A percentile compares a stretch with the other conserved stretches of the same genome.
These are phyloP conservation scores for Odocoileus virginianus DNA, from an alignment of 2,113 vertebrate genomes.

Conservation along the genomic window DNA sequence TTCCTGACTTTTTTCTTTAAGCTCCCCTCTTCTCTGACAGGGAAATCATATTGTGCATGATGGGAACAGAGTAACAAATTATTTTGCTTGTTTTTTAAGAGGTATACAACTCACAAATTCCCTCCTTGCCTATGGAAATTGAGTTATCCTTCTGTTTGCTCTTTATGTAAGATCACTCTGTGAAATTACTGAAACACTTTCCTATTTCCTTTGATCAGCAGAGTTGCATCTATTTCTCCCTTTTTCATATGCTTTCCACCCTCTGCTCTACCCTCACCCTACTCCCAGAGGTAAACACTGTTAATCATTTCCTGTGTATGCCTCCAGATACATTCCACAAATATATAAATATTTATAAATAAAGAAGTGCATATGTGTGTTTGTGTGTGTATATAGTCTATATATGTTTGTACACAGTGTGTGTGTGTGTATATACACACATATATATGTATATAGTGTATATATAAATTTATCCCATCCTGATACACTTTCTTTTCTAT, in stretches of 20 bases:
- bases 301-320: constrained; percentile 43
- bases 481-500: neutral
- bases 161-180: neutral
- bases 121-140: neutral
- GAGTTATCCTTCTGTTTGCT: neutral
- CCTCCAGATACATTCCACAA: constrained; percentile 1
- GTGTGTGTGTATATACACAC: neutral
- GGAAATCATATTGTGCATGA: neutral
- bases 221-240: neutral
- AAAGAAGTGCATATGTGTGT: constrained; percentile 21
- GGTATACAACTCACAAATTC: neutral
- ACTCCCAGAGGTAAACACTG: constrained; percentile 5
- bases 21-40: neutral
- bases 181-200: neutral
- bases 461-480: neutral
- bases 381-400: neutral
- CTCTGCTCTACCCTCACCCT: neutral
- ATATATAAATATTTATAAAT: constrained; percentile 44
- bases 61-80: neutral
- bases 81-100: neutral
- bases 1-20: neutral
- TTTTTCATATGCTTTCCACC: neutral
- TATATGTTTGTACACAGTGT: neutral
- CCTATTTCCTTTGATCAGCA: neutral
- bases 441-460: neutral